These are phyloP conservation scores for Anabacerthia variegaticeps DNA, from an alignment of 2,797 vertebrate species.

Conservation along the genomic window DNA sequence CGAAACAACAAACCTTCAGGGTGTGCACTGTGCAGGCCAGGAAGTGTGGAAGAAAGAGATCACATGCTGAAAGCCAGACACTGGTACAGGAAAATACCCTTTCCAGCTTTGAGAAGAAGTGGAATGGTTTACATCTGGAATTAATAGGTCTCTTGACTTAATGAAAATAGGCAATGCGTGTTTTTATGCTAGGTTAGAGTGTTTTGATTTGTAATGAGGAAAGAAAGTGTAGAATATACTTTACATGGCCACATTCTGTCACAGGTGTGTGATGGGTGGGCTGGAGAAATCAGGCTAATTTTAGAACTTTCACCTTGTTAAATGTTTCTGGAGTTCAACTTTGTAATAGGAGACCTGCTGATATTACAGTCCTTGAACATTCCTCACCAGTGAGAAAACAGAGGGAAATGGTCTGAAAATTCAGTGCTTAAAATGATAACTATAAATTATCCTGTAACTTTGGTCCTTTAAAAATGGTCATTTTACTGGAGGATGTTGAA, in stretches of 20 bases:
- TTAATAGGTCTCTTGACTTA: conserved; percentile 4
- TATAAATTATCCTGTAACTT: conserved; percentile 42
- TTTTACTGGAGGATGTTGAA: neutral
- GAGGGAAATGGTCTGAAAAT: conserved; percentile 41
- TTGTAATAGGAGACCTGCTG: conserved; percentile 43
- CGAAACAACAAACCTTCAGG: neutral
- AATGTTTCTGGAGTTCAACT: conserved; percentile 50
- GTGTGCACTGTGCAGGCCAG: neutral
- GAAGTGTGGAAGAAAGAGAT: neutral
- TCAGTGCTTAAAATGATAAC: conserved; percentile 45
- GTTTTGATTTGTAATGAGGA: conserved; percentile 30
- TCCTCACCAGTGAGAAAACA: conserved; percentile 47
- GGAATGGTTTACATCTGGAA: conserved; percentile 19
- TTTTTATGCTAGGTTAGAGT: neutral
- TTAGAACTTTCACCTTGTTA: conserved; percentile 60
- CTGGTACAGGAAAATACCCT: neutral
- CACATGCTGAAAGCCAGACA: neutral
- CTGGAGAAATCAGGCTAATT: conserved; percentile 13
- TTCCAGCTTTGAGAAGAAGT: neutral
- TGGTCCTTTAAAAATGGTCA: conserved; percentile 17
- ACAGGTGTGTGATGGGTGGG: conserved; percentile 25
- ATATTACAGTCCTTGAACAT: conserved; percentile 40
- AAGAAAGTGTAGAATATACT: neutral
- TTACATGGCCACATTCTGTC: neutral
- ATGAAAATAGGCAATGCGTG: conserved; percentile 2